phyloP scores from a whole-genome alignment of 2,113 vertebrate genomes.

The Paralichthys olivaceus region DNA sequence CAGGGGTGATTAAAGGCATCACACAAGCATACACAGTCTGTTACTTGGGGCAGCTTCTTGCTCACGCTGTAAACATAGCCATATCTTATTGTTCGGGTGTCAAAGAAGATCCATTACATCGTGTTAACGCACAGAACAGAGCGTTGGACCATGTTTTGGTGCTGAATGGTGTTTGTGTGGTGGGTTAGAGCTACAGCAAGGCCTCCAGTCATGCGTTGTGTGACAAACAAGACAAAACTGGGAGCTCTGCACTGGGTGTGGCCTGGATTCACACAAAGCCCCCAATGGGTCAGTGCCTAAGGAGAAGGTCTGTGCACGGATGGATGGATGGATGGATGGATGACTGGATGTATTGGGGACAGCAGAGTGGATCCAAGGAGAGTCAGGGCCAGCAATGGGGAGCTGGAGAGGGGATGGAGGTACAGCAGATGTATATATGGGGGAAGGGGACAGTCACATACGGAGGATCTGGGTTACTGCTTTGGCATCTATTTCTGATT shows the following conservation, averaged over 20 bases:
- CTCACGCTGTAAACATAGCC: conserved; percentile 25
- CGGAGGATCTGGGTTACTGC: conserved; percentile 41
- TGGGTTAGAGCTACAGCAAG: neutral
- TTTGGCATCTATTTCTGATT: conserved; percentile 6
- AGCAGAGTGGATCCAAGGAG: conserved; percentile 22
- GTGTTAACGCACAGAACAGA: conserved; percentile 6
- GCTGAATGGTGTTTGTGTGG: conserved; percentile 38
- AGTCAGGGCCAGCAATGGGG: conserved; percentile 19
- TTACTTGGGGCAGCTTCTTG: conserved; percentile 27
- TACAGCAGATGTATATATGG: conserved; percentile 52
- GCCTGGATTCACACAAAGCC: conserved; percentile 73
- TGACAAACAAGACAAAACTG: conserved; percentile 48
- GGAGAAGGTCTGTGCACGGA: conserved; percentile 54
- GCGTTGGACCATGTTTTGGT: neutral
- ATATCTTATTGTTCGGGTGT: conserved; percentile 53
- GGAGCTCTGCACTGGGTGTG: conserved; percentile 64
- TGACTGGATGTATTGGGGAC: conserved; percentile 45
- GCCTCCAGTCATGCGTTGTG: conserved; percentile 32
- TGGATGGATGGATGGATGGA: conserved; percentile 38
- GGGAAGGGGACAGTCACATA: neutral
- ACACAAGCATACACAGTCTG: conserved; percentile 17
- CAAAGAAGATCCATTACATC: conserved; percentile 48
- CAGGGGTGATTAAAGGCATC: conserved; percentile 48
- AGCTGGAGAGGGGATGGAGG: conserved; percentile 32
- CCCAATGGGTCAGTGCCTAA: conserved; percentile 63